A percentile compares a stretch with the other conserved stretches of the same genome.
Conservation (phyloP, 2,797 vertebrate species). For the Australoheros facetus region DNA sequence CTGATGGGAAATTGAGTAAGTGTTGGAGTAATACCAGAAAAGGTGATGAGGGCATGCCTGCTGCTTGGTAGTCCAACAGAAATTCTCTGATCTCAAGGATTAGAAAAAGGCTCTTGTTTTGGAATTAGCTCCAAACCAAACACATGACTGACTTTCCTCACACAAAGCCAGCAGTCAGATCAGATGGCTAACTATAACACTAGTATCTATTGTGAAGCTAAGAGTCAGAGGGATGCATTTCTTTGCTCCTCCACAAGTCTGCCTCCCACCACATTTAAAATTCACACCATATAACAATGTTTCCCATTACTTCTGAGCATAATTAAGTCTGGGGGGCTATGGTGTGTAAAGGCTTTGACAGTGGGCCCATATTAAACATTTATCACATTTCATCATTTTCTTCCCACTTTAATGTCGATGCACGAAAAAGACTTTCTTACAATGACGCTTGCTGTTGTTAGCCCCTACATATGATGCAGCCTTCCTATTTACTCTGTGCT, state of each 20-base stretch:
- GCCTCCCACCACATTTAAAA: conserved; percentile 65
- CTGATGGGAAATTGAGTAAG: conserved; percentile 22
- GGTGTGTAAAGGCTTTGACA: conserved; percentile 16
- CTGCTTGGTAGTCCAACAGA: conserved; percentile 57
- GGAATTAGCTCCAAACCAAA: conserved; percentile 77
- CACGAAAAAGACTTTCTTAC: conserved; percentile 38
- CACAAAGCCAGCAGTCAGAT: conserved; percentile 77
- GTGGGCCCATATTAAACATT: not conserved
- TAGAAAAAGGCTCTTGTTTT: conserved; percentile 71
- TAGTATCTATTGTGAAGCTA: conserved; percentile 67
- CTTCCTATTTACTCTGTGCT: conserved; percentile 17
- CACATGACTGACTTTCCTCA: conserved; percentile 76
- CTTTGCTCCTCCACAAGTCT: conserved; percentile 60
- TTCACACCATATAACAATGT: conserved; percentile 57
- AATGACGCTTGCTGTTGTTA: conserved; percentile 16
- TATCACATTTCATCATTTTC: conserved; percentile 17
- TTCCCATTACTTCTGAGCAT: conserved; percentile 37
- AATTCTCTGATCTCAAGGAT: conserved; percentile 68
- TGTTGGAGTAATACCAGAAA: conserved; percentile 46
- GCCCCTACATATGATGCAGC: conserved; percentile 19
- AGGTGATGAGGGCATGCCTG: conserved; percentile 46
- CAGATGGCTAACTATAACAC: conserved; percentile 65
- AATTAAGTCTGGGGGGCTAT: conserved; percentile 7
- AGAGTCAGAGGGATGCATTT: conserved; percentile 61
- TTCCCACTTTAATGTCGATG: conserved; percentile 37